Evolutionary conservation across 1,140 invertebrate species (phyloP), one percentile per base, ranked within the genome.

Genomic region (Philotrypesis tridentata): DNA sequence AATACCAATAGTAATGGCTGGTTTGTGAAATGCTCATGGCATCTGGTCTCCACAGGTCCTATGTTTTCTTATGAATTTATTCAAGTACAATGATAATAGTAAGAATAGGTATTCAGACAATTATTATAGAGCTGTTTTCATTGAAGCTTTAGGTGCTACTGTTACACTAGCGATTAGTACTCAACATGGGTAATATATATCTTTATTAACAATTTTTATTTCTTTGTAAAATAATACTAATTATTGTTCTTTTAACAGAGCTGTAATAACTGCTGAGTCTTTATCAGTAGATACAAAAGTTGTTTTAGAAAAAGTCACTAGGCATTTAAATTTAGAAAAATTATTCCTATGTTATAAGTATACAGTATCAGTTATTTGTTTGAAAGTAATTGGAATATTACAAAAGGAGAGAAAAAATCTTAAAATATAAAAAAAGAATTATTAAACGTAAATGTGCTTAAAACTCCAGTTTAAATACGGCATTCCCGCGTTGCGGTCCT

Each of bases 21-120:
- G 96, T 48, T 92, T 99, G 31, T 91, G 98, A 84, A 99, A 98
- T 85, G 94, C 96, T 1, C 97, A 99, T 91, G 96, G 97, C 33
- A 97, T 98, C 40, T 99, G 98, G 90, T 98, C 98, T 2, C 95
- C 95, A 0, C 98, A 99, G 90, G 98, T 99, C 11, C 93, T 98
- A 27, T 92, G 95, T 40, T 99, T 99, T 89, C 91, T 99, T 0
- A 93, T 99, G 76, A 98, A 99, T 92, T 93, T 99, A 17, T 99
- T 99, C 91, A 99, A 99, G 89, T 99, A 99, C 88, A 99, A 99
- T 90, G 98, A 99, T 86, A 99, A 99, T 89, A 97, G 95, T 17
- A 98, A 98, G 87, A 99, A 99, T 92, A 93, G 96, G 84, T 96
- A 96, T 87, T 97, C 96, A 0, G 96, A 97, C 89, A 97, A 97